Evolutionary conservation across 2,797 vertebrate genomes (phyloP).

Genomic region (Petrocephalus schoutedeni): DNA sequence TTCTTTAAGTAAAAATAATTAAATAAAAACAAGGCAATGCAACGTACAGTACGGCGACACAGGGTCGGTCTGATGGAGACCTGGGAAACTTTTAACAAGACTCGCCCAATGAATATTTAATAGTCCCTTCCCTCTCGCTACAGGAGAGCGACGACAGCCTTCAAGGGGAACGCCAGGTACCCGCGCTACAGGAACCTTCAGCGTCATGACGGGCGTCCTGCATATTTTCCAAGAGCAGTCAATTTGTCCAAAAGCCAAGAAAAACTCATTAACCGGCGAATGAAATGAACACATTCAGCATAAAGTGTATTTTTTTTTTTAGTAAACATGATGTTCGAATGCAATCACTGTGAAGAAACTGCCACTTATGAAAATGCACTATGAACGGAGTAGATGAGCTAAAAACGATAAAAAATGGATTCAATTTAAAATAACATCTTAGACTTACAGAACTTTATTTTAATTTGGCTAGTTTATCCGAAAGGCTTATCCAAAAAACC

Average conservation of each 20-base stretch:
- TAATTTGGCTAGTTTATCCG: not conserved
- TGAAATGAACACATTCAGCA: not conserved
- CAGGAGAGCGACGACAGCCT: constrained; percentile 39
- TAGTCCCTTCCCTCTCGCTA: constrained; percentile 33
- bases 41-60: constrained; percentile 37
- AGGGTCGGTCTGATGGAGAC: constrained; percentile 40
- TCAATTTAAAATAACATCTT: not conserved
- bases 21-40: not conserved
- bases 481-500: not conserved
- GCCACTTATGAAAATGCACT: not conserved
- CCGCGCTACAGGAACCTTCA: constrained; percentile 32
- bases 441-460: not conserved
- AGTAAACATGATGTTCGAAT: constrained; percentile 1
- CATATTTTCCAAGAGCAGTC: constrained; percentile 34
- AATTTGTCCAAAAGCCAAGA: constrained; percentile 9
- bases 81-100: constrained; percentile 44
- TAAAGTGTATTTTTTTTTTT: not conserved
- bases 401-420: not conserved
- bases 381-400: not conserved
- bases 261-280: constrained; percentile 8
- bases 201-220: constrained; percentile 29
- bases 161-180: constrained; percentile 34
- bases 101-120: constrained; percentile 48
- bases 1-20: not conserved
- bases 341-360: not conserved